Base-by-base conservation (phyloP, 2,797 vertebrate species). In the Ibycter americanus region DNA sequence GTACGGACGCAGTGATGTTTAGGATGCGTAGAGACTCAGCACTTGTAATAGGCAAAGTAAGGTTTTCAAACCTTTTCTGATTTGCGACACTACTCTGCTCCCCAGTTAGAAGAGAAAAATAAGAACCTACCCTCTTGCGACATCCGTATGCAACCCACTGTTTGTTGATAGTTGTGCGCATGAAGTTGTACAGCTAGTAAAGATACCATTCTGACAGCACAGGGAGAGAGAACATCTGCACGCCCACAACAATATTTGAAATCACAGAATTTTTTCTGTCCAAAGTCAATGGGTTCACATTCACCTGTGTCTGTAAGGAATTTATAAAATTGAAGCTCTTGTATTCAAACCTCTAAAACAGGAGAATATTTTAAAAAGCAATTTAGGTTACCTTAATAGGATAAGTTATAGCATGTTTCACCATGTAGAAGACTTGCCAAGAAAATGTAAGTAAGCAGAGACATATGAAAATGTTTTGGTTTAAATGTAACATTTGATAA, bases 401-500 rank as follows among this genome's bases (percentile, higher is more conserved):
- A 38, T 13, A 67, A 86, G 18, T 13, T 78, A 54, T 4, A 49
- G 32, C 76, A 74, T 16, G 19, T 58, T 88, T 79, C 38, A 55
- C 12, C 11, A 49, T 1, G 13, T 2, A 49, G 42, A 73, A 12
- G 29, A 58, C 25, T 87, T 65, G 25, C 18, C 40, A 72, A 58
- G 62, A 83, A 80, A 83, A 86, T 19, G 3, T 8, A 77, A 61
- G 27, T n/a, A 89, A 79, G 76, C 29, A 84, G 38, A 66, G n/a
- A 89, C 52, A 65, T 40, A 40, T 12, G 16, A 58, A 95, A 84
- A 32, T 56, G 55, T 22, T 92, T 93, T 87, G 40, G 77, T 87
- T 86, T 79, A 90, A 81, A 83, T 42, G 13, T 27, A 95, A 65
- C 38, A 55, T 89, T 89, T 80, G 34, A 62, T 62, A 90, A 79